Percentiles rank a stretch among this genome's conserved stretches.
phyloP scores from a whole-genome alignment of 2,888 invertebrate species.

The Odontomyia ornata region DNA sequence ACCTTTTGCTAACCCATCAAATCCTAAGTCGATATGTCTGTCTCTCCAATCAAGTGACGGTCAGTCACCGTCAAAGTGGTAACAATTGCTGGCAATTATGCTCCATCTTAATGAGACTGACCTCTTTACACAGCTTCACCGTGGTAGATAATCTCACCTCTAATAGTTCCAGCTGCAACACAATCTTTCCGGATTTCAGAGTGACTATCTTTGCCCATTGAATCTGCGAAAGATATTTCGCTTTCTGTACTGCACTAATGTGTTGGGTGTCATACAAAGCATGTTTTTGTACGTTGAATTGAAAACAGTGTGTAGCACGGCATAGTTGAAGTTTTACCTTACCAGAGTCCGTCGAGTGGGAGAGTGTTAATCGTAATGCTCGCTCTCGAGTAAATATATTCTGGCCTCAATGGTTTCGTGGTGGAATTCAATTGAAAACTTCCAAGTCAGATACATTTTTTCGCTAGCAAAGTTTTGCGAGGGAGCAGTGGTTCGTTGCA shows the following conservation, averaged over 20 bases:
- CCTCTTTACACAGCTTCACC: background rate
- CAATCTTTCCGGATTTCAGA: no score
- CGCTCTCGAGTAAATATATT: conserved; percentile 21
- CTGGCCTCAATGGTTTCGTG: conserved; percentile 21
- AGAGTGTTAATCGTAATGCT: conserved; percentile 23
- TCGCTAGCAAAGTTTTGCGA: no score
- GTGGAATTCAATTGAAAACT: background rate
- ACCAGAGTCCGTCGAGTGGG: background rate
- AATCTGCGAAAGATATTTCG: no score
- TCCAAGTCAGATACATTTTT: no score
- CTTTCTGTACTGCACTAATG: no score
- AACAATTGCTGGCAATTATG: background rate
- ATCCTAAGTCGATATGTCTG: background rate
- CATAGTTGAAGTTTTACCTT: background rate
- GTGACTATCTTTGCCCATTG: no score
- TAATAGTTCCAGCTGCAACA: background rate
- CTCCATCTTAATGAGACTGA: background rate
- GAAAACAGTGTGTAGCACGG: background rate
- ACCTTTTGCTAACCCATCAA: background rate
- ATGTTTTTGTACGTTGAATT: no score
- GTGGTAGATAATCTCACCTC: background rate
- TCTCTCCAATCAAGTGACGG: background rate
- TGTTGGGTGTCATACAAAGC: no score
- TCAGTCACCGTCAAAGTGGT: background rate
- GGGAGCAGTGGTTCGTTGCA: no score